Evolutionary conservation across 2,113 vertebrate genomes (phyloP), one percentile per base, ranked within the genome.

Genomic region (Saguinus imperator): DNA sequence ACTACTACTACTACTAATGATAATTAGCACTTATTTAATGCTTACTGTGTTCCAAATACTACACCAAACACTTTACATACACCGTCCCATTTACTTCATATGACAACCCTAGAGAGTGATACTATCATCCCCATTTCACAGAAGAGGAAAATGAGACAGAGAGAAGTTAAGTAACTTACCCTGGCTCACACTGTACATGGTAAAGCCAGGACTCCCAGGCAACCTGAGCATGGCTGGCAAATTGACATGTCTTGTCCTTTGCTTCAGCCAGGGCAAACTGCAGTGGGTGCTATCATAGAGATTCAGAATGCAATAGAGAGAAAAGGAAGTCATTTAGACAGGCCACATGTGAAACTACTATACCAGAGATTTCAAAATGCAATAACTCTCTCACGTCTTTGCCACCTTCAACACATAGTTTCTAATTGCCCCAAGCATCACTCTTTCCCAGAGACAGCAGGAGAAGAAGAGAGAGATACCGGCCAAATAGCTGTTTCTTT

Each of bases 1-100:
- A 35, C 3, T 48, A 16, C 3, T 45, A 16, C 2, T 45, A 17
- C 0, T 16, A 12, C 9, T 21, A 40, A 7, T 84, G 43, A 5
- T 32, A 37, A 8, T 29, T 17, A 70, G 40, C 45, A 94, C 57
- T 50, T 18, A 89, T 21, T 43, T 40, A 35, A 23, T 80, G 48
- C 76, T 58, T 68, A 55, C 25, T 66, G 6, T 58, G 50, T 70
- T 89, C 43, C 40, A 87, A 83, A 77, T 5, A 27, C 25, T 43
- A 27, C 23, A 57, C 58, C 25, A 72, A 64, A 10, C 66, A 61
- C 52, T 87, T 86, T 25, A 27, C 2, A 50, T 52, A 43, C 8
- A 43, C 82, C 11, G 21, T n/a, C 73, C 21, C 6, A n/a, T 91
- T 70, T 88, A 45, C 64, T 88, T 96, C 37, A 25, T 35, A 55